Conservation (phyloP, 2,888 invertebrate species). For the Nemotelus nigrinus region DNA sequence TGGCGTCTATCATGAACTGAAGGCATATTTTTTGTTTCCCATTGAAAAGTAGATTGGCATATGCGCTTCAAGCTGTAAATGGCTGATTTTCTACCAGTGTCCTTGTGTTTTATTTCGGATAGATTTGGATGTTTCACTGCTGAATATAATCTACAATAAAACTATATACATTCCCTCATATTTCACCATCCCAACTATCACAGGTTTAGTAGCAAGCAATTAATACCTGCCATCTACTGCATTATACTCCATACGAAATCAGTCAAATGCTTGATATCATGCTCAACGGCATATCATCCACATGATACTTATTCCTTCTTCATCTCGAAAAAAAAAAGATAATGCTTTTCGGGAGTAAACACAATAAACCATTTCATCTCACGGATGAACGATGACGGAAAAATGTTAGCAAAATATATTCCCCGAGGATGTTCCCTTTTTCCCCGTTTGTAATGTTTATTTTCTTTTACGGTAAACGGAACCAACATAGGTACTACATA, state of each 20-base stretch:
- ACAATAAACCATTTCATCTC: slow-evolving; percentile 45
- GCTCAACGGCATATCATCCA: not conserved
- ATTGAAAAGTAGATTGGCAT: no score
- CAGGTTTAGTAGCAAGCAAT: not conserved
- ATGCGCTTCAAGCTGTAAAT: no score
- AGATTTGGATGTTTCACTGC: no score
- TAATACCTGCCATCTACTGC: slow-evolving; percentile 15
- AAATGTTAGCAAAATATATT: slow-evolving; percentile 36
- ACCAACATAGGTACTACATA: not conserved
- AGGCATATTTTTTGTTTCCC: no score
- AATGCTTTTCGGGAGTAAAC: slow-evolving; percentile 40
- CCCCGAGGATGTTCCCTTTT: slow-evolving; percentile 26
- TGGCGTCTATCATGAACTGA: no score
- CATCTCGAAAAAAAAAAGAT: not conserved
- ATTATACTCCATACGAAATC: slow-evolving; percentile 25
- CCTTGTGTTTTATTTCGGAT: no score
- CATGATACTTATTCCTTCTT: not conserved
- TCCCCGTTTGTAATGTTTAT: slow-evolving; percentile 38
- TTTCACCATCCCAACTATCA: no score
- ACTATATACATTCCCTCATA: no score
- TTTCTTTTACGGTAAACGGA: slow-evolving; percentile 27
- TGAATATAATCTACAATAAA: no score
- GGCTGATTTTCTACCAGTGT: no score
- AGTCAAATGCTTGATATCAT: slow-evolving; percentile 35
- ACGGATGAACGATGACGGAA: slow-evolving; percentile 45